Evolutionary conservation across 2,113 vertebrate genomes (phyloP), one percentile per base, ranked within the genome.

Genomic region (Pelmatolapia mariae): DNA sequence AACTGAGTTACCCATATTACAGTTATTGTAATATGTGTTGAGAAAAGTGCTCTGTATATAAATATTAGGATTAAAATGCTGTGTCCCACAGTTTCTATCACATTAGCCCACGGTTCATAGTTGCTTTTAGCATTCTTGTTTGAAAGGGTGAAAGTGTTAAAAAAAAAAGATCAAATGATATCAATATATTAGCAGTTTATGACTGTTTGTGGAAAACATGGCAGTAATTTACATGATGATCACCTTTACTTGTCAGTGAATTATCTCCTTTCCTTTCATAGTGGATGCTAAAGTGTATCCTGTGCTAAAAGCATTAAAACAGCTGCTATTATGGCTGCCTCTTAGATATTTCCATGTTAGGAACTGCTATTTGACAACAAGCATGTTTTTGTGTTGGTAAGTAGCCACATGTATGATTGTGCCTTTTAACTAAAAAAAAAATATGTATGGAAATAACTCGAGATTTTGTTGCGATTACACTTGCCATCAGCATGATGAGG

Each of bases 271-370:
- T 76, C 43, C 71, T 78, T 5, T n/a, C 24, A 78, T 50, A 78
- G 45, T 50, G 71, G 43, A 31, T 50, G 26, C 10, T 78, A 47
- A 29, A 50, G 43, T 78, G 71, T 31, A 78, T 78, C 71, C 16
- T 47, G 12, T 45, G n/a, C 66, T 45, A 45, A 24, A 71, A 43
- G 68, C 15, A 24, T 26, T 18, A 3, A 73, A 10, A 73, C 22
- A 2, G 68, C 40, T 76, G 29, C 73, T 52, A 12, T 50, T 78
- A 31, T 78, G 73, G 45, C 18, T 52, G 10, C 73, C 10, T 50
- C 26, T 0, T 52, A 6, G 0, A 40, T 6, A 40, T 40, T 13
- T 68, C 33, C 63, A 15, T 40, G 19, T 68, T 73, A 73, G 68
- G 68, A 45, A 73, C 38, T 16, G 16, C 18, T 78, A 3, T 78